A percentile compares a stretch with the other conserved stretches of the same genome.
Conservation (phyloP, 2,888 invertebrate genomes). For the Dascillus cervinus region DNA sequence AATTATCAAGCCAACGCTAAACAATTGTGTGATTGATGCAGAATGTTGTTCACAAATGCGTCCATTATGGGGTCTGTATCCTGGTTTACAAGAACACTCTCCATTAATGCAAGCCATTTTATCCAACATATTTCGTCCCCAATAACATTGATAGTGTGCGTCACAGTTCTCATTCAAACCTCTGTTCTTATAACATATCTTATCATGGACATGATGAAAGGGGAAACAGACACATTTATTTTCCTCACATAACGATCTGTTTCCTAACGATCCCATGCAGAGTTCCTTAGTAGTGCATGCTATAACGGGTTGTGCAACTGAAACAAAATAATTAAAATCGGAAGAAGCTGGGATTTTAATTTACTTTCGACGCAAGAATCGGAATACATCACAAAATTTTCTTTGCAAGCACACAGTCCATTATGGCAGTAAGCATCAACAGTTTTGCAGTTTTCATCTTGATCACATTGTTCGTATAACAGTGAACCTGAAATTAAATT, state of each 20-base stretch:
- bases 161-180: constrained; percentile 31
- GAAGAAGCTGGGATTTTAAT: no score
- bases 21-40: no score
- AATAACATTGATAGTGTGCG: constrained; percentile 31
- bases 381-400: constrained; percentile 26
- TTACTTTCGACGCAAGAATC: constrained; percentile 30
- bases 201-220: constrained; percentile 30
- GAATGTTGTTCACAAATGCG: no score
- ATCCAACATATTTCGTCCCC: constrained; percentile 30
- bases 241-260: constrained; percentile 29
- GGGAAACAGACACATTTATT: constrained; percentile 28
- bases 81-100: constrained; percentile 28
- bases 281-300: constrained; percentile 20
- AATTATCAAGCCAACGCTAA: no score
- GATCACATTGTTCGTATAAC: constrained; percentile 27
- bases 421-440: constrained; percentile 30
- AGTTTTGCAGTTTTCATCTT: constrained; percentile 30
- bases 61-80: constrained; percentile 25
- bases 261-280: constrained; percentile 25
- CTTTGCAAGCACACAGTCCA: constrained; percentile 26
- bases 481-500: constrained; percentile 27
- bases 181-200: constrained; percentile 33
- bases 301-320: constrained; percentile 14
- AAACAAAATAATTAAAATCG: constrained; percentile 8
- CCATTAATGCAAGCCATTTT: constrained; percentile 30